phyloP scores from a whole-genome alignment of 2,113 vertebrate genomes.

The human region DNA sequence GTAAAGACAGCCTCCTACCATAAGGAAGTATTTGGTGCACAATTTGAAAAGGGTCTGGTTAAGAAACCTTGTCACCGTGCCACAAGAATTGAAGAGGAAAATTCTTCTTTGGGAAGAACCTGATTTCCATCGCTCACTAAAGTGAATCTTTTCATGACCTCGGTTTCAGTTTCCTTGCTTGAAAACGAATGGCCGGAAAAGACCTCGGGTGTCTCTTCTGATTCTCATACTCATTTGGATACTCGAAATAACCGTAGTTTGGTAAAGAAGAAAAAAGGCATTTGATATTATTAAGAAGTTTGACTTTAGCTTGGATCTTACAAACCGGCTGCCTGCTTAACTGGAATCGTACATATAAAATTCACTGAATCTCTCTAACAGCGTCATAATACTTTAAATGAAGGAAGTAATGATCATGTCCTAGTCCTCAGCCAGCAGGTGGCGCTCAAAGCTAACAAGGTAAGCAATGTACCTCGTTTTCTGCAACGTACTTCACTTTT shows the following conservation, averaged over 20 bases:
- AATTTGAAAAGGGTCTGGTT: no score
- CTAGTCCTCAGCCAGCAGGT: slow-evolving; percentile 55
- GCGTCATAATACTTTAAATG: not conserved
- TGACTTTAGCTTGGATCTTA: not conserved
- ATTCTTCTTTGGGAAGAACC: no score
- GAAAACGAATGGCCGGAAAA: not conserved
- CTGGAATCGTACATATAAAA: slow-evolving; percentile 11
- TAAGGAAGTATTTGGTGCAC: no score
- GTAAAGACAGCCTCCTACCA: no score
- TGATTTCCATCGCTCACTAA: not conserved
- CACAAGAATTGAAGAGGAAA: no score
- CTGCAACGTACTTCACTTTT: not conserved
- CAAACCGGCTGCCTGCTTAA: not conserved
- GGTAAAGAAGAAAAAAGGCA: no score
- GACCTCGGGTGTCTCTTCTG: no score
- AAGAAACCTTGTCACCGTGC: no score
- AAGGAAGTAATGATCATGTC: not conserved
- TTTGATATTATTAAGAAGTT: no score
- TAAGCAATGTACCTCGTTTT: not conserved
- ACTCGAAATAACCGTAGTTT: no score
- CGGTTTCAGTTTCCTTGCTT: not conserved
- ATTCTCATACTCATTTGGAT: no score
- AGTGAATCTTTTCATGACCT: not conserved
- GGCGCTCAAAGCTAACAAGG: slow-evolving; percentile 68
- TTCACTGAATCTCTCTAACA: not conserved